phyloP scores from a whole-genome alignment of 2,113 vertebrate species.

The Cygnus atratus region DNA sequence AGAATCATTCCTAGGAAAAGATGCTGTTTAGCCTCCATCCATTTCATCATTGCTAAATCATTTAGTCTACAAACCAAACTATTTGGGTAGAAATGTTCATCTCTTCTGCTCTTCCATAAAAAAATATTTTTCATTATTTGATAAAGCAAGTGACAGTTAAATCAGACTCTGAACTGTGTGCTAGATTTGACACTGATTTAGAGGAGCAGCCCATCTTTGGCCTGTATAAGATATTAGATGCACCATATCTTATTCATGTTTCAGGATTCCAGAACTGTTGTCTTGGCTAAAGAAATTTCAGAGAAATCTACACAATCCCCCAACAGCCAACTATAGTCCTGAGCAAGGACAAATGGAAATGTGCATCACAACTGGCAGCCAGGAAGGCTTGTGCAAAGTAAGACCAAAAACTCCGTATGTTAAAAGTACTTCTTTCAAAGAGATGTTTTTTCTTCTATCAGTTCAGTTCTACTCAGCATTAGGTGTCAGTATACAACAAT shows the following conservation, averaged over 20 bases:
- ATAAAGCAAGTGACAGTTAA: background rate
- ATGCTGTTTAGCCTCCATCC: background rate
- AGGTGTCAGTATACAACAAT: background rate
- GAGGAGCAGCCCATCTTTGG: background rate
- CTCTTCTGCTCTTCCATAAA: background rate
- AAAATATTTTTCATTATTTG: background rate
- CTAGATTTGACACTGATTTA: background rate
- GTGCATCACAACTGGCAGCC: conserved; percentile 91
- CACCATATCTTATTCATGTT: conserved; percentile 19
- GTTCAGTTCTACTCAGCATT: background rate
- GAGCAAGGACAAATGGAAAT: conserved; percentile 88
- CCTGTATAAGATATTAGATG: background rate
- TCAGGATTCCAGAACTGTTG: conserved; percentile 90
- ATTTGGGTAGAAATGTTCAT: too few relatives aligned
- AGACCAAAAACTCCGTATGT: background rate
- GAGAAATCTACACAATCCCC: conserved; percentile 86
- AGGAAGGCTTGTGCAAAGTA: conserved; percentile 94
- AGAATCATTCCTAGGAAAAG: background rate
- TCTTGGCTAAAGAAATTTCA: conserved; percentile 92
- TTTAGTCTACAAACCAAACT: too few relatives aligned
- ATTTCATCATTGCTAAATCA: background rate
- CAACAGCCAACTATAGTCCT: conserved; percentile 76
- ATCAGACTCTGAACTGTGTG: background rate
- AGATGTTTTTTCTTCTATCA: background rate
- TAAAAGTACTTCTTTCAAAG: background rate